Conservation (phyloP, 2,888 invertebrate species). For the Hirtodrosophila alboralis region DNA sequence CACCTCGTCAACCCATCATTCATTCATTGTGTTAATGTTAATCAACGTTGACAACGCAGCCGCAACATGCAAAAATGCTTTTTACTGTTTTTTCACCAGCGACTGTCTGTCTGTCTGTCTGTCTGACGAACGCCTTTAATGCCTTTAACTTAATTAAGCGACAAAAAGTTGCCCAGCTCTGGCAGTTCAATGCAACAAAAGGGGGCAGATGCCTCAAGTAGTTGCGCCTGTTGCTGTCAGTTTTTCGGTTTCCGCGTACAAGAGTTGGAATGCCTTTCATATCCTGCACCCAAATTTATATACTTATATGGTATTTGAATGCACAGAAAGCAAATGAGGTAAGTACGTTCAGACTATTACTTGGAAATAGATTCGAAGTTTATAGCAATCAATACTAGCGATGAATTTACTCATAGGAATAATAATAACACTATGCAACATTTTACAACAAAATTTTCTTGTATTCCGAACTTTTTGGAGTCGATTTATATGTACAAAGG, state of each 20-base stretch:
- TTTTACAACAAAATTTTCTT: no score
- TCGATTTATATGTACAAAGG: no score
- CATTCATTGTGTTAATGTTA: constrained; percentile 82
- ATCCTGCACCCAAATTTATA: not conserved
- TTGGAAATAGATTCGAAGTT: no score
- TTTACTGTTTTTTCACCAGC: constrained; percentile 35
- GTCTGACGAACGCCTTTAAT: constrained; percentile 43
- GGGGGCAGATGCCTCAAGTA: constrained; percentile 43
- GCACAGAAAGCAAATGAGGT: not conserved
- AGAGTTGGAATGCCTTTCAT: constrained; percentile 26
- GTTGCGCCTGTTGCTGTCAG: constrained; percentile 70
- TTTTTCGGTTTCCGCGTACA: constrained; percentile 23
- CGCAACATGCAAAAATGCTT: constrained; percentile 68
- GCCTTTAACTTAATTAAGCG: constrained; percentile 71
- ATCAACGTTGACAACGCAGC: constrained; percentile 75
- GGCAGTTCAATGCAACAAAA: not conserved
- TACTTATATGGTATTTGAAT: not conserved
- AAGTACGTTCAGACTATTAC: no score
- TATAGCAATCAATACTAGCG: no score
- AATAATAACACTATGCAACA: no score
- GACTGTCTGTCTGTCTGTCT: no score
- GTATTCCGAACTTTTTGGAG: no score
- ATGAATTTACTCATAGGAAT: no score
- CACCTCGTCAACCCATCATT: constrained; percentile 65
- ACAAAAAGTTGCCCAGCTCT: constrained; percentile 36